A percentile compares a stretch with the other conserved stretches of the same genome.
These are phyloP conservation scores for Botia almorhae DNA, from an alignment of 2,797 vertebrate species.

Conservation along the genomic window DNA sequence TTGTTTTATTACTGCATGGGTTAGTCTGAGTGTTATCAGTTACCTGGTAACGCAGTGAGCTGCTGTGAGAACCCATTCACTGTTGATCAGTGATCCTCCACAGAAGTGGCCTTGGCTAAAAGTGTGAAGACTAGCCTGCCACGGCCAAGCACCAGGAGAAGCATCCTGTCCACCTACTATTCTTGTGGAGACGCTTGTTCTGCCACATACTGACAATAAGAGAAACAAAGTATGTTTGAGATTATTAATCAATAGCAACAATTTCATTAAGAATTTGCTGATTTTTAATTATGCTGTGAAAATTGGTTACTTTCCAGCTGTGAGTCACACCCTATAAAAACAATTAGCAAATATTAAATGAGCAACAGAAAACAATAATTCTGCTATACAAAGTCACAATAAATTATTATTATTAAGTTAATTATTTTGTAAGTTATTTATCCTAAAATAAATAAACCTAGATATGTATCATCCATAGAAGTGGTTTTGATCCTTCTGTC, in stretches of 20 bases:
- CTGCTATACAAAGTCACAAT: background rate
- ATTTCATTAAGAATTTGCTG: background rate
- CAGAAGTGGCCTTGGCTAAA: fast-evolving
- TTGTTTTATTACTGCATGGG: no score
- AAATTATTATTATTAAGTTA: background rate
- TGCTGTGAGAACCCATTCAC: conserved; percentile 52
- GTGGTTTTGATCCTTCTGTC: background rate
- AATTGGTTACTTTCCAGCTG: conserved; percentile 11
- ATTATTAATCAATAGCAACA: background rate
- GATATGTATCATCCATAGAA: no score
- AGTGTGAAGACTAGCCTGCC: conserved; percentile 49
- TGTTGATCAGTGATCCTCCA: conserved; percentile 60
- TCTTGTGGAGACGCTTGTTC: conserved; percentile 6
- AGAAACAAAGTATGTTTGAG: background rate
- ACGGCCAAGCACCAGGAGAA: conserved; percentile 45
- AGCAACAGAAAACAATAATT: background rate
- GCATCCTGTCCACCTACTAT: conserved; percentile 56
- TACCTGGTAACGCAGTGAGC: conserved; percentile 36
- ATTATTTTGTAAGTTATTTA: no score
- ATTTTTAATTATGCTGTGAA: background rate
- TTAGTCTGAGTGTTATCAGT: no score
- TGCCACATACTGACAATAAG: conserved; percentile 45
- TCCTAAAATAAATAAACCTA: no score
- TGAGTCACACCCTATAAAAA: background rate
- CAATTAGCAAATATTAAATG: background rate